Evolutionary conservation across 2,113 vertebrate genomes (phyloP).

Genomic region (Rhinopomastus cyanomelas): DNA sequence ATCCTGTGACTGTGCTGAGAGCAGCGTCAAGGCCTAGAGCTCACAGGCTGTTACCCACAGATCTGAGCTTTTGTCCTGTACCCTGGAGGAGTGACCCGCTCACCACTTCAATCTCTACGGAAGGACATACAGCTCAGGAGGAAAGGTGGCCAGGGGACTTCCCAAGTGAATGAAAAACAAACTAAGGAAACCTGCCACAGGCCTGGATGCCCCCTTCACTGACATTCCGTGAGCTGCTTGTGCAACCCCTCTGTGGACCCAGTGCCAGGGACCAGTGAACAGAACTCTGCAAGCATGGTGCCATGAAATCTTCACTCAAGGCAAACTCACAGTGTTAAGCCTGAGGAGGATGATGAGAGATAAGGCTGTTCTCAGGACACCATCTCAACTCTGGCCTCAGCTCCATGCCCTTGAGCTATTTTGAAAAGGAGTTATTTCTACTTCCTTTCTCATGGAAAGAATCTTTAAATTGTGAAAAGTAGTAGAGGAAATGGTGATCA

Average conservation of each 20-base stretch:
- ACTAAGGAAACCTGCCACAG: neutral
- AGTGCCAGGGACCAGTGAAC: neutral
- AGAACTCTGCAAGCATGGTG: neutral
- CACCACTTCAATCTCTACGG: neutral
- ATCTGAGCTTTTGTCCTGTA: neutral
- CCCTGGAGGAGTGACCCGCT: neutral
- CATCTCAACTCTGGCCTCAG: neutral
- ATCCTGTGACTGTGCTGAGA: fast-evolving
- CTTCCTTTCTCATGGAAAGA: neutral
- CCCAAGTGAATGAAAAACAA: neutral
- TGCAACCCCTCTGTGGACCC: neutral
- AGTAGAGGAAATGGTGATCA: neutral
- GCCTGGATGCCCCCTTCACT: neutral
- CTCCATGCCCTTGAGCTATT: fast-evolving
- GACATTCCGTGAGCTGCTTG: neutral
- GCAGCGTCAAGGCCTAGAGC: fast-evolving
- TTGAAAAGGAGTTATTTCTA: neutral
- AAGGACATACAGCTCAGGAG: neutral
- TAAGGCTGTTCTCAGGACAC: neutral
- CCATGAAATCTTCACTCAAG: neutral
- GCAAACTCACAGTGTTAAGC: neutral
- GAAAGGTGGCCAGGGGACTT: neutral
- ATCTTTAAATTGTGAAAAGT: neutral
- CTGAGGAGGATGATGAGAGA: neutral
- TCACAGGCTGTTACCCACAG: neutral